A percentile compares a stretch with the other conserved stretches of the same genome.
phyloP scores from a whole-genome alignment of 2,113 vertebrate genomes.

The Pseudois nayaur region DNA sequence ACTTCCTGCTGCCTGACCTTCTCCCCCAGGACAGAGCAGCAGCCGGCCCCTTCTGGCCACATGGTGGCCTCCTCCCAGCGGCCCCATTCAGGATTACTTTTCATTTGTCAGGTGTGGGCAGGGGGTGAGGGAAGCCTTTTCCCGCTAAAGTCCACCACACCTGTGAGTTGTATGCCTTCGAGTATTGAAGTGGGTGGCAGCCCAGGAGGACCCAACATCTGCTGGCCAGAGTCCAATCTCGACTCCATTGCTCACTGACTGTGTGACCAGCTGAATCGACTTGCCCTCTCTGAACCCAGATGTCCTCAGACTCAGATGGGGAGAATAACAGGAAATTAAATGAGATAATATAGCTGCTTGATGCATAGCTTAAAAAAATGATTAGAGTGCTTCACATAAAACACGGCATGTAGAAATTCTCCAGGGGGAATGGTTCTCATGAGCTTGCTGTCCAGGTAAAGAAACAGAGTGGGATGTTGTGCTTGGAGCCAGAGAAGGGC shows the following conservation, averaged over 20 bases:
- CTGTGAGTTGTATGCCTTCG: not conserved
- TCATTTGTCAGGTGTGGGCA: not conserved
- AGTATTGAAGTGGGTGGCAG: not conserved
- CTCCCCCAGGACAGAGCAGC: not conserved
- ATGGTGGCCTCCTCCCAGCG: not conserved
- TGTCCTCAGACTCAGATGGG: not conserved
- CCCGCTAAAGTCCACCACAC: not conserved
- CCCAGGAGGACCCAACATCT: not conserved
- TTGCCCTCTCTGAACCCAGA: not conserved
- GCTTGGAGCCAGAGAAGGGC: not conserved
- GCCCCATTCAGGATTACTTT: not conserved
- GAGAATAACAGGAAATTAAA: not conserved
- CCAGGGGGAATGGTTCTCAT: not conserved
- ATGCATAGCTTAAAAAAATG: no score
- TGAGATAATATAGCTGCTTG: not conserved
- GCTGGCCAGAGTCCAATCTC: not conserved
- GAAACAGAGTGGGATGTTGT: not conserved
- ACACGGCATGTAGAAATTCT: not conserved
- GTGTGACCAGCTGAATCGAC: not conserved
- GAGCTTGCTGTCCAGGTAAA: not conserved
- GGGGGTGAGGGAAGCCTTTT: not conserved
- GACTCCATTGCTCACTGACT: not conserved
- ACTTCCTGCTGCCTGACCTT: slow-evolving; percentile 26
- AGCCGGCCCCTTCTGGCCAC: not conserved
- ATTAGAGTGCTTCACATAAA: not conserved